Conservation (phyloP, 2,888 invertebrate species). For the Campaea margaritaria region DNA sequence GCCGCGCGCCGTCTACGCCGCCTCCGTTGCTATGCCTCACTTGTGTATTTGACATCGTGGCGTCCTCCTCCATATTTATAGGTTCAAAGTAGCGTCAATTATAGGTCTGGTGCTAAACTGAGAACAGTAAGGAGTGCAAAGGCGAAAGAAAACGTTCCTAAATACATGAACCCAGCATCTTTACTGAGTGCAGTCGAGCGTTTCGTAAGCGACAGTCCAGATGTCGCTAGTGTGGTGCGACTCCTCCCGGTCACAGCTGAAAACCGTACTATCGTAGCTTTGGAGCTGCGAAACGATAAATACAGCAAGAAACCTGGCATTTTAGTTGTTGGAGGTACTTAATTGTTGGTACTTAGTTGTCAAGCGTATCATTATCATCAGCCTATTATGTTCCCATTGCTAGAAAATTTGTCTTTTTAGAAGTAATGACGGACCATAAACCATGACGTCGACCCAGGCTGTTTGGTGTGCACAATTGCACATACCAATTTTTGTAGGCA, state of each 20-base stretch:
- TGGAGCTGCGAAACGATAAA: conserved; percentile 73
- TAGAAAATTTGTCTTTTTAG: too few relatives aligned
- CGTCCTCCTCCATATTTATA: too few relatives aligned
- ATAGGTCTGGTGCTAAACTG: conserved; percentile 74
- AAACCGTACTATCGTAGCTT: conserved; percentile 66
- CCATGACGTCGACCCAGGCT: too few relatives aligned
- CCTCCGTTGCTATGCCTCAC: too few relatives aligned
- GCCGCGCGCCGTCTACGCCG: too few relatives aligned
- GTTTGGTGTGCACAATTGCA: too few relatives aligned
- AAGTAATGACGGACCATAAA: too few relatives aligned
- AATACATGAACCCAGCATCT: conserved; percentile 56
- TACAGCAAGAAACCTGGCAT: conserved; percentile 74
- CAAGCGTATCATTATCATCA: too few relatives aligned
- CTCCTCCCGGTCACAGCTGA: conserved; percentile 60
- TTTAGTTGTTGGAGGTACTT: conserved; percentile 69
- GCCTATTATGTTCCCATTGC: too few relatives aligned
- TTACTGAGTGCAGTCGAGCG: conserved; percentile 47
- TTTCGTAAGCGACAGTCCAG: conserved; percentile 58
- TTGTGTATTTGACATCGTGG: too few relatives aligned
- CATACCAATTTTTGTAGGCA: too few relatives aligned
- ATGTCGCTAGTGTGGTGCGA: conserved; percentile 56
- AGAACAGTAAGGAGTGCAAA: conserved; percentile 58
- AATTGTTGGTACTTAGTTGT: neutral
- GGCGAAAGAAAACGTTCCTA: conserved; percentile 45
- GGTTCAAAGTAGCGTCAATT: conserved; percentile 14